phyloP scores from a whole-genome alignment of 2,113 vertebrate genomes.

The Oryzias woworae region DNA sequence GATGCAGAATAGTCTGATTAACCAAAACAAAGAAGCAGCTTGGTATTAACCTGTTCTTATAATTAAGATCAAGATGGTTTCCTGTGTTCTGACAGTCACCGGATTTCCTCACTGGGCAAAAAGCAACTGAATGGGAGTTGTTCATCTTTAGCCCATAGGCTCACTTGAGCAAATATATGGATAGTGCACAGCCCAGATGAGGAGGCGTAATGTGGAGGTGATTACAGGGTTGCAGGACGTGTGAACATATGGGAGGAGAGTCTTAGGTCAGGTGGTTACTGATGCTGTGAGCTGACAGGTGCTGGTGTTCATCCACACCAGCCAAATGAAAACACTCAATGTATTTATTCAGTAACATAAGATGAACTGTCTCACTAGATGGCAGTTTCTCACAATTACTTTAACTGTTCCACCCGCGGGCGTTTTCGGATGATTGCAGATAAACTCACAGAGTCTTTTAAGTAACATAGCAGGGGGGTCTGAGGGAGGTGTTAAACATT shows the following conservation, averaged over 20 bases:
- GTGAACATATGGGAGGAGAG: slow-evolving; percentile 14
- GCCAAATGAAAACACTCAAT: slow-evolving; percentile 43
- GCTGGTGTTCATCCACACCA: slow-evolving; percentile 9
- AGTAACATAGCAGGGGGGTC: neutral
- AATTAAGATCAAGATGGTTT: slow-evolving; percentile 53
- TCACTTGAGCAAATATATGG: slow-evolving; percentile 1
- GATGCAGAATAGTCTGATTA: slow-evolving; percentile 30
- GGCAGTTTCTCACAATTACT: slow-evolving; percentile 43
- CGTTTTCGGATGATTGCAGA: slow-evolving; percentile 25
- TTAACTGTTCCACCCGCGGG: slow-evolving; percentile 36
- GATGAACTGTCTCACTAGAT: slow-evolving; percentile 44
- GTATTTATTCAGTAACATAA: slow-evolving; percentile 56
- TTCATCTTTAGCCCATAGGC: slow-evolving; percentile 23
- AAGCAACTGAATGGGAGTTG: slow-evolving; percentile 8
- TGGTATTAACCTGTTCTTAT: slow-evolving; percentile 40
- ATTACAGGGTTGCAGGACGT: slow-evolving; percentile 22
- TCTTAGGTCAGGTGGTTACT: slow-evolving; percentile 21
- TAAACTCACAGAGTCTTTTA: slow-evolving; percentile 12
- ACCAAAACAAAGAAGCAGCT: slow-evolving; percentile 13
- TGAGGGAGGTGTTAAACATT: neutral
- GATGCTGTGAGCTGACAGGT: slow-evolving; percentile 11
- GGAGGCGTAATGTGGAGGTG: slow-evolving; percentile 18
- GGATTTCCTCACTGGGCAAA: slow-evolving; percentile 35
- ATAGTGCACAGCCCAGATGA: slow-evolving; percentile 14
- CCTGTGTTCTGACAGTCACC: slow-evolving; percentile 49